Evolutionary conservation across 1,140 invertebrate species (phyloP), one percentile per base, ranked within the genome.

Genomic region (Prorops nasuta): DNA sequence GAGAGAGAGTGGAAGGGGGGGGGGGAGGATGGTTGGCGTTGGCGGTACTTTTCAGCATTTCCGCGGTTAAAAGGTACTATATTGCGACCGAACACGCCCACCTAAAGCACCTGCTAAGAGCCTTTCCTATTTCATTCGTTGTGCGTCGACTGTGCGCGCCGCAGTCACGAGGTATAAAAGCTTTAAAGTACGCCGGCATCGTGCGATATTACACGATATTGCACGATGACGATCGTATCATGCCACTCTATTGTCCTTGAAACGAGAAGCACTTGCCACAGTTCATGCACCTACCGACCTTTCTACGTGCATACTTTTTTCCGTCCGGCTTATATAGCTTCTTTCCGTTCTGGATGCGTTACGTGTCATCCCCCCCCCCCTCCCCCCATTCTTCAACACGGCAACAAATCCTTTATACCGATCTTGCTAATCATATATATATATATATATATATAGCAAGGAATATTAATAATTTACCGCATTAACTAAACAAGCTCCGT

Each of bases 81-180:
- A 62, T 57, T 47, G 58, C 38, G 50, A 50, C 49, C 59, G 59
- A 60, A 60, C 59, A 62, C 58, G 54, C 58, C 59, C 47, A 53
- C 58, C 49, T 60, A 61, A 60, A 61, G 58, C 59, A 60, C 59
- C 51, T 56, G 59, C 59, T 61, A 60, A 61, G 59, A 60, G 58
- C 58, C 54, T 56, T 61, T 61, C 46, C 49, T 44, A 39, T 46
- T 49, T 45, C 58, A 56, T 61, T 61, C 49, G 49, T 43, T 47
- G 31, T 44, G 36, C 45, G 46, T 34, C 38, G 41, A 24, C 38
- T 20, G 45, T 21, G 36, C 16, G 45, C 32, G 57, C 60, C 56
- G 54, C 42, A 37, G 37, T 39, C 47, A 24, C 49, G 22, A 53
- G n/a, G 46, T 54, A 60, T 56, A 60, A 61, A 61, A 60, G 48